Evolutionary conservation across 2,113 vertebrate genomes (phyloP).

Genomic region (Junco hyemalis): DNA sequence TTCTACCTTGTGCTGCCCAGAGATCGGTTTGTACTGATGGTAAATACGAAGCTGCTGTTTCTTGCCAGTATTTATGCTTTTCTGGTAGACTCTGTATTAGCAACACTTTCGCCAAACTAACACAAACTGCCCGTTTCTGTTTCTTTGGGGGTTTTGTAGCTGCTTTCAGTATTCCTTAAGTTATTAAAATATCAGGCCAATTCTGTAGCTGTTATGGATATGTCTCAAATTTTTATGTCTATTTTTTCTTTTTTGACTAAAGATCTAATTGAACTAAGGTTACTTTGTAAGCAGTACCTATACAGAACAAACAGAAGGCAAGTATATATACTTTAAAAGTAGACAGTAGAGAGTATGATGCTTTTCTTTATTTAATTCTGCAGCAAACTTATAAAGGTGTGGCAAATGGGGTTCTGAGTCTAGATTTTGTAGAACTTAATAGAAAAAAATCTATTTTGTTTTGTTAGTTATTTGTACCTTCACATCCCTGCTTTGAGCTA

Average conservation of each 20-base stretch:
- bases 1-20: fast-evolving
- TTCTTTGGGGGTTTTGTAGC: neutral
- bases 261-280: neutral
- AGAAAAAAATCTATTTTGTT: neutral
- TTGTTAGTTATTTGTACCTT: neutral
- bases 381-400: neutral
- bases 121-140: neutral
- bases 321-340: neutral
- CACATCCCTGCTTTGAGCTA: neutral
- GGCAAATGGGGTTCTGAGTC: neutral
- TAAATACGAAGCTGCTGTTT: fast-evolving
- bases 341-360: neutral
- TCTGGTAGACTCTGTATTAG: neutral
- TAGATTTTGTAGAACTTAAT: neutral
- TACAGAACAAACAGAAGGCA: neutral
- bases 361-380: neutral
- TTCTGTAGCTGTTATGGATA: neutral
- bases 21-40: neutral
- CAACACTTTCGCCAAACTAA: neutral
- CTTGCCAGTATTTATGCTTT: fast-evolving
- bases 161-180: neutral
- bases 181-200: neutral
- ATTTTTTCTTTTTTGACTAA: neutral
- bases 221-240: neutral
- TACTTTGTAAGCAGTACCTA: neutral